Evolutionary conservation across 2,113 vertebrate species (phyloP).

Genomic region (Hippocampus guttulatus): DNA sequence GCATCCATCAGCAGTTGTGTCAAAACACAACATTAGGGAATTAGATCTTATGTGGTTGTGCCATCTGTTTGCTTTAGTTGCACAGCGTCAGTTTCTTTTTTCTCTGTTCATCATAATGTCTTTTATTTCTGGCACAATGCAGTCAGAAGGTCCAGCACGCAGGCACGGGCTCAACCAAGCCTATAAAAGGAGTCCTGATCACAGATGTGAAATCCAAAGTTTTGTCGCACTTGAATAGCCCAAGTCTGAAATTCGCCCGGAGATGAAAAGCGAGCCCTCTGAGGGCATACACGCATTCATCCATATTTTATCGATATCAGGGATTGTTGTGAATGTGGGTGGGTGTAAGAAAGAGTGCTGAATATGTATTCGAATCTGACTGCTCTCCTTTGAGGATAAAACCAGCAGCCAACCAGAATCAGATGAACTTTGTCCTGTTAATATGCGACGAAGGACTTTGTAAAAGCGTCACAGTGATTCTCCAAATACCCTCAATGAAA

Average conservation of each 20-base stretch:
- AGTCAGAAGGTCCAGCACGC: not conserved
- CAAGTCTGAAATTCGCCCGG: not conserved
- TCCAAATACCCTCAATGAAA: not conserved
- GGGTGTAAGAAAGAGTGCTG: too few species aligned
- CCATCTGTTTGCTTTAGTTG: not conserved
- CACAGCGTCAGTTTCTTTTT: not conserved
- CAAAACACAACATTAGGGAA: not conserved
- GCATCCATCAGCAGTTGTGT: not conserved
- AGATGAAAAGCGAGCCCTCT: not conserved
- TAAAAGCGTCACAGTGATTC: not conserved
- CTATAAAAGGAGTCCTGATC: not conserved
- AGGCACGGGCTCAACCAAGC: not conserved
- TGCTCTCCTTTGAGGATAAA: not conserved
- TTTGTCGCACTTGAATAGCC: not conserved
- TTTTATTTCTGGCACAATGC: not conserved
- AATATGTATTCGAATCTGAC: not conserved
- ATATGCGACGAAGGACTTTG: not conserved
- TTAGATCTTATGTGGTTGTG: not conserved
- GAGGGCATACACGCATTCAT: not conserved
- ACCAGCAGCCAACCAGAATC: not conserved
- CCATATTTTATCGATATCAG: not conserved
- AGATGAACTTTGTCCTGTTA: not conserved
- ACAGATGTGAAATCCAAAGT: not conserved
- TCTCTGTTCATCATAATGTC: not conserved
- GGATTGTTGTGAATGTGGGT: not conserved